These are phyloP conservation scores for Lypha dubia DNA, from an alignment of 2,888 invertebrate species.

Conservation along the genomic window DNA sequence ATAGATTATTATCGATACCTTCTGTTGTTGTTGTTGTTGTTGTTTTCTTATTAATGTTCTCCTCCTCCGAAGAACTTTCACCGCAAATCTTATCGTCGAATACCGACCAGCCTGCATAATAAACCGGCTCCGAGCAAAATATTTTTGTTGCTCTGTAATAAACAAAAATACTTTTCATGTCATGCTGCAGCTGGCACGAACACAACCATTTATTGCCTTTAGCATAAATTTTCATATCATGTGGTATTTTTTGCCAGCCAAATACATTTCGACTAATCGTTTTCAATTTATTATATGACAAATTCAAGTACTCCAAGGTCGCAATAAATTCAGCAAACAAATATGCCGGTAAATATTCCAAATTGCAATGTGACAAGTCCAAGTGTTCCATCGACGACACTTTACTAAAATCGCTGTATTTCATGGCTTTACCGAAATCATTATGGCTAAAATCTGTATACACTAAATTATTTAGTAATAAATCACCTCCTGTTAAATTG, in stretches of 20 bases:
- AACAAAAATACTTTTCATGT: slow-evolving; percentile 74
- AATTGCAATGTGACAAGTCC: slow-evolving; percentile 76
- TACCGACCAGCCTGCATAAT: slow-evolving; percentile 67
- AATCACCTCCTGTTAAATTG: slow-evolving; percentile 75
- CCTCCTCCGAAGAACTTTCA: neutral
- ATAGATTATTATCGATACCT: neutral
- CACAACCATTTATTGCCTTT: slow-evolving; percentile 77
- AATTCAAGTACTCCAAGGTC: slow-evolving; percentile 76
- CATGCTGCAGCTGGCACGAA: slow-evolving; percentile 74
- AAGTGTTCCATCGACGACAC: slow-evolving; percentile 77
- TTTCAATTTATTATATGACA: slow-evolving; percentile 77
- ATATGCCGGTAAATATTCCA: slow-evolving; percentile 74
- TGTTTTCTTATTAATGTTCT: neutral
- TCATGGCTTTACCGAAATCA: slow-evolving; percentile 73
- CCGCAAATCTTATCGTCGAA: slow-evolving; percentile 73
- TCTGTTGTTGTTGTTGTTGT: neutral
- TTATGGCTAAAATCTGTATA: slow-evolving; percentile 78
- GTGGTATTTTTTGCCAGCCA: slow-evolving; percentile 70
- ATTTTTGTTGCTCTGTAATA: slow-evolving; percentile 48
- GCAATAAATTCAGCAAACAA: slow-evolving; percentile 74
- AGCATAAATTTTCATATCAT: slow-evolving; percentile 72
- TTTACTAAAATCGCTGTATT: slow-evolving; percentile 73
- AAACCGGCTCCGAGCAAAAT: slow-evolving; percentile 73
- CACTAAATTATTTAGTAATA: slow-evolving; percentile 74
- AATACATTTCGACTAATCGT: slow-evolving; percentile 75